Base-by-base conservation (phyloP, 2,113 vertebrate genomes). In the Tyrannus savana region DNA sequence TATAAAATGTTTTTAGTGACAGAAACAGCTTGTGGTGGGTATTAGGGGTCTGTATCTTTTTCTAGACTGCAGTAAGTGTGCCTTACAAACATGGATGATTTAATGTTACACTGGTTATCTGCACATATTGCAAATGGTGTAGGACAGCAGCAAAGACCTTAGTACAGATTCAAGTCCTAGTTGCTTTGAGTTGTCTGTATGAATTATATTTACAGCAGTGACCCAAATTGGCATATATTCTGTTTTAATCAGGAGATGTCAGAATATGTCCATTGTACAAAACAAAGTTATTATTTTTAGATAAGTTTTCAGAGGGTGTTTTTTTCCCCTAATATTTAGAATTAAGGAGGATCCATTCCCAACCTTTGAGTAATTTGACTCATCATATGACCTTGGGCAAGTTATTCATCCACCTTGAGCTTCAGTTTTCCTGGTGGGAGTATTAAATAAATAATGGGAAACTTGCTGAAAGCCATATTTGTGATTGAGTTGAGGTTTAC, bases 261-360 rank as follows among this genome's bases (percentile, higher is more conserved):
- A 39, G 18, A 86, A 19, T 58, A 37, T 35, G 4, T 25, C 75
- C 9, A 16, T 35, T 16, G 31, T 75, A 67, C 25, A 47, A 71
- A 86, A 62, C 4, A 0, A 35, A 75, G 3, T 83, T 42, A 28
- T 1, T 69, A 73, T 63, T 95, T 93, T 46, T 50, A 30, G 63
- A 18, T 71, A 60, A 49, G 49, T 93, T 82, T 90, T 94, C 86
- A 93, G 52, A 59, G 86, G 72, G 75, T 80, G 58, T 85, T 83
- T 90, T 72, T 8, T 7, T 71, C 46, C 27, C 86, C 24, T 93
- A 94, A 68, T 91, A 44, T 93, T 81, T 87, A 71, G 47, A 81
- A 90, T 89, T 87, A 75, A 95, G 90, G 87, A 96, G 83, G 72
- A 77, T 75, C 84, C 86, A 63, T 97, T 97, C 90, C 86, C 94